Base-by-base conservation (phyloP, 2,888 invertebrate genomes). In the Cactoblastis cactorum region DNA sequence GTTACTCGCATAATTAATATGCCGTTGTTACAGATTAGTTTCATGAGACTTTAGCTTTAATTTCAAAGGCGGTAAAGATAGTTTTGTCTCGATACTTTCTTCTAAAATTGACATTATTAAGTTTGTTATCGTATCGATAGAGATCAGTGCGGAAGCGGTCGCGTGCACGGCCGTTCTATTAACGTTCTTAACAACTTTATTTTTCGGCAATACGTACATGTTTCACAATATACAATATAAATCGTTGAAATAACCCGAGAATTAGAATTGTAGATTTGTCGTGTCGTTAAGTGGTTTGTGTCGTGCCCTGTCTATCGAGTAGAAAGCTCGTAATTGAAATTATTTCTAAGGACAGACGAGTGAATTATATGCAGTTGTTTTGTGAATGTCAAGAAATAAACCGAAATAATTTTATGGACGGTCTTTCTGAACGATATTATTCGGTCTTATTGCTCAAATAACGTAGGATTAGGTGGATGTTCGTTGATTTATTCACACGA, bases 111-210 rank as follows among this genome's bases (percentile, higher is more conserved):
- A 69, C 59, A 74, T 63, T 60, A 62, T 62, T 72, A 72, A 69
- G 65, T 74, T 77, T 71, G 82, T 73, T 58, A 67, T 69, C 63
- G 83, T 58, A 67, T 69, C 63, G 83, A 83, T 83, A 76, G 74
- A 68, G 72, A 83, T 83, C 83, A 67, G 41, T 64, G 62, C 62
- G 68, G 71, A 69, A 67, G 66, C 61, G 62, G 74, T 84, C 80
- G 82, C 82, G 83, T 85, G 84, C 68, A 63, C 63, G 63, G 63
- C 61, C 63, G 71, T 74, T 74, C 72, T 66, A 72, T 71, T 66
- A 68, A 62, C 62, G 61, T 62, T 70, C 69, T 69, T 77, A 80
- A 85, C 83, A 81, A 83, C 84, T 84, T 79, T 80, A 85, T 85
- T 80, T 77, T 81, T 80, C 72, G 72, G 74, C 74, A 73, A 75